Conservation (phyloP, 2,113 vertebrate genomes). For the Capreolus pygargus region DNA sequence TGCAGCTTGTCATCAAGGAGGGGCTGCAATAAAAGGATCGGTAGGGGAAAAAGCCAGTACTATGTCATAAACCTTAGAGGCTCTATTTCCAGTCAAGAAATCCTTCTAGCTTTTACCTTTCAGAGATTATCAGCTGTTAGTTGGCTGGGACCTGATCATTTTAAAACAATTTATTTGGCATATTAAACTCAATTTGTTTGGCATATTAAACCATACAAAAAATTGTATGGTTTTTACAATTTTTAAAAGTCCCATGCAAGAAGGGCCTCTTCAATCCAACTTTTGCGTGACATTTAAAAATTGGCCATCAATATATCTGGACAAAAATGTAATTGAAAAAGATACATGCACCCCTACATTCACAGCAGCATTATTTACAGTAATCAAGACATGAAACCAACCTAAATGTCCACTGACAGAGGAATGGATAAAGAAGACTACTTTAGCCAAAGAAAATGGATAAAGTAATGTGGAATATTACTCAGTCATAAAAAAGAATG, state of each 20-base stretch:
- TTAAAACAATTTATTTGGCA: conserved; percentile 13
- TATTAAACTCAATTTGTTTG: conserved; percentile 45
- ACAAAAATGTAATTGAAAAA: background rate
- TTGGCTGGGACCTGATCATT: background rate
- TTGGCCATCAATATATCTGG: background rate
- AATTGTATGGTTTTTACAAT: background rate
- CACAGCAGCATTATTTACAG: background rate
- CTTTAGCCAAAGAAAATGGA: background rate
- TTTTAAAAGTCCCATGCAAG: background rate
- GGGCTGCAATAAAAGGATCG: background rate
- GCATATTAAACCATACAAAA: background rate
- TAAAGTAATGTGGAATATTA: background rate
- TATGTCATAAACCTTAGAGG: conserved; percentile 6
- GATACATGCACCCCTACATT: background rate
- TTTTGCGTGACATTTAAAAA: background rate
- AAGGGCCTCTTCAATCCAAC: background rate
- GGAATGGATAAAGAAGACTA: background rate
- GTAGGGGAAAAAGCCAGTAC: background rate
- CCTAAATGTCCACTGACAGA: background rate
- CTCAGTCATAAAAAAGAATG: background rate
- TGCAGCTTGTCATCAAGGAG: background rate
- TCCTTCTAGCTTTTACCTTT: background rate
- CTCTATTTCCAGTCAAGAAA: background rate
- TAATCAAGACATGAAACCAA: background rate
- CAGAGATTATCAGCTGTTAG: conserved; percentile 53